Evolutionary conservation across 2,113 vertebrate species (phyloP).

Genomic region (Cnemophilus loriae): DNA sequence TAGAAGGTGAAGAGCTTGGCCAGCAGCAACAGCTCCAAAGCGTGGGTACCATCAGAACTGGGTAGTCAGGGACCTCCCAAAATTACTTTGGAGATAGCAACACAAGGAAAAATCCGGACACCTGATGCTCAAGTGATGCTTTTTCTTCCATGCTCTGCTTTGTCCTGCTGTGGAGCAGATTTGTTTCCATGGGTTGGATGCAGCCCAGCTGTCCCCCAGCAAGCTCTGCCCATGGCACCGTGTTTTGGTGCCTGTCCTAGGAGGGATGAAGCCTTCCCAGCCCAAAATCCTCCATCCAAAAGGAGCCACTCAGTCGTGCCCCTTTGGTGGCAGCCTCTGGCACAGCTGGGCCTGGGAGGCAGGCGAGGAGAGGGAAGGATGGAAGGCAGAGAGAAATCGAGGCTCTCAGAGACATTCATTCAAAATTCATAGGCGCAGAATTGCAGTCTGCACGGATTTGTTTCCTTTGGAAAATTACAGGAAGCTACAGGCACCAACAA

Average conservation of each 20-base stretch:
- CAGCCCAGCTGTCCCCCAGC: neutral
- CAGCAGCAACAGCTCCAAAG: neutral
- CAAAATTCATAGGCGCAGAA: constrained; percentile 67
- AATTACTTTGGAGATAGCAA: neutral
- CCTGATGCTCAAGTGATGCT: neutral
- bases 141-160: neutral
- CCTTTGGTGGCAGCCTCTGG: neutral
- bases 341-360: neutral
- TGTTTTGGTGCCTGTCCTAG: neutral
- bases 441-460: constrained; percentile 63
- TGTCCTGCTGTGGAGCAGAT: neutral
- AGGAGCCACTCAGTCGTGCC: fast-evolving
- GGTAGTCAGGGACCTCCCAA: neutral
- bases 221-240: fast-evolving
- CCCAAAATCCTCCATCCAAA: neutral
- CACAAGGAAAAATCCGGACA: neutral
- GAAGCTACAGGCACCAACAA: constrained; percentile 64
- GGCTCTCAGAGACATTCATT: constrained; percentile 51
- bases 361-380: neutral
- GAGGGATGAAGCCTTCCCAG: neutral
- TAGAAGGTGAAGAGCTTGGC: neutral
- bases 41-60: neutral
- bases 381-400: constrained; percentile 4
- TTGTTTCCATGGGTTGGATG: neutral
- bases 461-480: constrained; percentile 71